Evolutionary conservation across 1,140 invertebrate genomes (phyloP).

Genomic region (Halictus rubicundus): DNA sequence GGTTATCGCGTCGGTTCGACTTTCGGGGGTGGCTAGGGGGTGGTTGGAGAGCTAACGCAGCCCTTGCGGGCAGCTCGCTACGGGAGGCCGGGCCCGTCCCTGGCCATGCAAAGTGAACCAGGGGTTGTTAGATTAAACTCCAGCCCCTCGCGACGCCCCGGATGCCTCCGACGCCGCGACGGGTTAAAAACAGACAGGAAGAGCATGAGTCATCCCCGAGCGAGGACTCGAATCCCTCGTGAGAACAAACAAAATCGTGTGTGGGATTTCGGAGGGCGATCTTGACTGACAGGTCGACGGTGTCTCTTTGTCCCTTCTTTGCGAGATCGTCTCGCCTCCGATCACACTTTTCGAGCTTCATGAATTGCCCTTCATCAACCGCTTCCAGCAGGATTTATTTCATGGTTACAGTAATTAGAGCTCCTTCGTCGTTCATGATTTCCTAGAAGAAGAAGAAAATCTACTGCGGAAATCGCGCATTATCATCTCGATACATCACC

Average conservation of each 20-base stretch:
- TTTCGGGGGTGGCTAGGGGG: conserved; percentile 36
- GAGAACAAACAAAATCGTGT: conserved; percentile 52
- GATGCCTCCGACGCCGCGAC: conserved; percentile 72
- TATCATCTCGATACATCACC: too few species aligned
- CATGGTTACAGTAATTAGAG: too few species aligned
- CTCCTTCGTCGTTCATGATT: too few species aligned
- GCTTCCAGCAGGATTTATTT: too few species aligned
- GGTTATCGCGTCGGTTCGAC: conserved; percentile 58
- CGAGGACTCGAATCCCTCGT: conserved; percentile 45
- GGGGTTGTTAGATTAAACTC: conserved; percentile 75
- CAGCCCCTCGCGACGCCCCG: conserved; percentile 74
- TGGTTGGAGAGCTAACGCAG: conserved; percentile 65
- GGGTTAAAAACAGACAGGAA: conserved; percentile 77
- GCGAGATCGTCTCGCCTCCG: too few species aligned
- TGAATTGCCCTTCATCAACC: too few species aligned
- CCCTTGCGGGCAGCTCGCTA: conserved; percentile 66
- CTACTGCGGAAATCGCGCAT: too few species aligned
- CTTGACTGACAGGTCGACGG: too few species aligned
- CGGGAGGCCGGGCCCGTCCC: conserved; percentile 62
- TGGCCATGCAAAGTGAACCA: conserved; percentile 72
- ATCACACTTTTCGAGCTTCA: too few species aligned
- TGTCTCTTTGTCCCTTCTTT: too few species aligned
- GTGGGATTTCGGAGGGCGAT: conserved; percentile 6
- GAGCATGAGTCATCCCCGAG: conserved; percentile 71
- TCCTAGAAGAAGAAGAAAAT: too few species aligned